Conservation (phyloP, 1,140 invertebrate genomes). For the Drosophila tristis region DNA sequence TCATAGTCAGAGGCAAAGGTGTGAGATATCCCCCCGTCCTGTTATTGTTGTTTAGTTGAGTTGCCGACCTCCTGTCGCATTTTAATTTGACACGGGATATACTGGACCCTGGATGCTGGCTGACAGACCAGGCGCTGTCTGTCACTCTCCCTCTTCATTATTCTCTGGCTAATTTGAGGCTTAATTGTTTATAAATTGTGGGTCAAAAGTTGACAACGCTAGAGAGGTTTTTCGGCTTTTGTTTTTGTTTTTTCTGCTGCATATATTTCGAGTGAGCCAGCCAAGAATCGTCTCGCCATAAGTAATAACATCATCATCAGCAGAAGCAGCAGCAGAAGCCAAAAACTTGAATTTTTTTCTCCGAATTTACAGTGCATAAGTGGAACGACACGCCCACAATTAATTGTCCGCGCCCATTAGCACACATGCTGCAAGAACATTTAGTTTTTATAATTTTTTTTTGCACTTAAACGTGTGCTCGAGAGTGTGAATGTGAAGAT, state of each 20-base stretch:
- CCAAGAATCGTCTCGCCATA: slow-evolving; percentile 28
- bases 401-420: slow-evolving; percentile 51
- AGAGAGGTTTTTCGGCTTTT: neutral
- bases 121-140: slow-evolving; percentile 4
- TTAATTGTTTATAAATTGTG: slow-evolving; percentile 72
- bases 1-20: neutral
- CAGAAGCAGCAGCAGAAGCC: slow-evolving; percentile 15
- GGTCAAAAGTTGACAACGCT: slow-evolving; percentile 37
- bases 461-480: neutral
- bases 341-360: slow-evolving; percentile 17
- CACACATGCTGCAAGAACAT: slow-evolving; percentile 14
- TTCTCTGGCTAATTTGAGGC: slow-evolving; percentile 49
- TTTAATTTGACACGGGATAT: slow-evolving; percentile 71
- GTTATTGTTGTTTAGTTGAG: neutral
- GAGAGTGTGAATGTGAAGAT: too few relatives aligned
- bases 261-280: slow-evolving; percentile 41
- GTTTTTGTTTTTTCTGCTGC: neutral
- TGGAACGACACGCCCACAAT: slow-evolving; percentile 37
- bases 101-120: slow-evolving; percentile 31
- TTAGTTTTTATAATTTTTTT: slow-evolving; percentile 13
- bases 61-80: slow-evolving; percentile 52
- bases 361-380: too few relatives aligned
- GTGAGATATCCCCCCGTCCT: slow-evolving; percentile 14
- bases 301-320: slow-evolving; percentile 33
- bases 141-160: slow-evolving; percentile 47